These are phyloP conservation scores for Dryas iulia DNA, from an alignment of 1,140 invertebrate species.

Conservation along the genomic window DNA sequence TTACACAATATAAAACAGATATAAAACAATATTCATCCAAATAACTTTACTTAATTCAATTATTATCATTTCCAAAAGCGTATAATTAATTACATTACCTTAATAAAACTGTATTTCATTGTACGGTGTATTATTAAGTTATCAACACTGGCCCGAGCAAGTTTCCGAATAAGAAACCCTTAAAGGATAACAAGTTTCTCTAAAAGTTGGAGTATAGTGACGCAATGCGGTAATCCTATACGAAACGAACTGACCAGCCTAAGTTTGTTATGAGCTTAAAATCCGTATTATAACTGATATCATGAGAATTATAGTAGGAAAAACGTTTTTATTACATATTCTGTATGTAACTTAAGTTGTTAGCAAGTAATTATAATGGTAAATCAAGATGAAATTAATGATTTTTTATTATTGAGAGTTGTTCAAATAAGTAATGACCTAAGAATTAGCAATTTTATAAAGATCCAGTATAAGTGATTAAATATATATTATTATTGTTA, in stretches of 20 bases:
- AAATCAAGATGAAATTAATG: no score
- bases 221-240: conserved; percentile 8
- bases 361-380: no score
- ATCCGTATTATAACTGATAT: background rate
- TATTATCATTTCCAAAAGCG: background rate
- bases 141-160: background rate
- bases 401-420: no score
- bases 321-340: no score
- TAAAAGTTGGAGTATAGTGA: conserved; percentile 1
- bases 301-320: background rate
- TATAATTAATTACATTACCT: background rate
- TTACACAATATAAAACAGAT: background rate
- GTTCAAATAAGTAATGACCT: no score
- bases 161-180: background rate
- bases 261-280: background rate
- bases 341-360: no score
- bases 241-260: background rate
- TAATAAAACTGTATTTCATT: background rate
- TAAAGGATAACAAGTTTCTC: conserved; percentile 5
- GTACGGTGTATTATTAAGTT: background rate
- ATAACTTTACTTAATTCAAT: background rate
- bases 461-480: no score
- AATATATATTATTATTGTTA: no score
- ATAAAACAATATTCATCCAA: background rate
- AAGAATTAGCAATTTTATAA: no score